Conservation (phyloP, 2,888 invertebrate species). For the Tetragnatha montana region DNA sequence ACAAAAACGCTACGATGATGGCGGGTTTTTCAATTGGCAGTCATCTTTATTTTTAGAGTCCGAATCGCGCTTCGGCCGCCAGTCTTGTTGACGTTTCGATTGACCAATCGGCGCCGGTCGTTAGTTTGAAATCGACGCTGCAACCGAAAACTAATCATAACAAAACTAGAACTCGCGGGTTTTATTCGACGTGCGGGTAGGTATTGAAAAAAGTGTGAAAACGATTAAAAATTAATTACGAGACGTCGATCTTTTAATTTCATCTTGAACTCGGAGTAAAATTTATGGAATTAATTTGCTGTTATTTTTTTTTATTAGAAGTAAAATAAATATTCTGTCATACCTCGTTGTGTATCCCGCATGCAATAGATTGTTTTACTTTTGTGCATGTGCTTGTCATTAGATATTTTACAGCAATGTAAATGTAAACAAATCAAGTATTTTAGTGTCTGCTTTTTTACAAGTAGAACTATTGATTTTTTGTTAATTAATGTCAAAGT, state of each 20-base stretch:
- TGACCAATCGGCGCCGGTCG: neutral
- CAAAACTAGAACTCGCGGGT: neutral
- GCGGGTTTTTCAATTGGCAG: neutral
- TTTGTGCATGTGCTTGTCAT: neutral
- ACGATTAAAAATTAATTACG: too few relatives aligned
- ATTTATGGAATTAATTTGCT: neutral
- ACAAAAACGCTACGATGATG: conserved; percentile 18
- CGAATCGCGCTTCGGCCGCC: neutral
- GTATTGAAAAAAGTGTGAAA: neutral
- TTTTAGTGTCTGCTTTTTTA: too few relatives aligned
- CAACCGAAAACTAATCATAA: neutral
- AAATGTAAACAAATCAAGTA: too few relatives aligned
- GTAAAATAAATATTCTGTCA: neutral
- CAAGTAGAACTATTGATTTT: too few relatives aligned
- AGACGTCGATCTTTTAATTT: neutral
- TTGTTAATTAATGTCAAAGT: too few relatives aligned
- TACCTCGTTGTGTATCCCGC: neutral
- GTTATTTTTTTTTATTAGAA: neutral
- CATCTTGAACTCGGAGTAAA: neutral
- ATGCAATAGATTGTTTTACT: neutral
- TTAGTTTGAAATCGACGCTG: neutral
- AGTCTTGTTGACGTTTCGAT: neutral
- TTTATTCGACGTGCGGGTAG: neutral
- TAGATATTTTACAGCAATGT: too few relatives aligned
- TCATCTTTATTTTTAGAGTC: neutral